Base-by-base conservation (phyloP, 2,888 invertebrate genomes). In the Apotomis turbidana region DNA sequence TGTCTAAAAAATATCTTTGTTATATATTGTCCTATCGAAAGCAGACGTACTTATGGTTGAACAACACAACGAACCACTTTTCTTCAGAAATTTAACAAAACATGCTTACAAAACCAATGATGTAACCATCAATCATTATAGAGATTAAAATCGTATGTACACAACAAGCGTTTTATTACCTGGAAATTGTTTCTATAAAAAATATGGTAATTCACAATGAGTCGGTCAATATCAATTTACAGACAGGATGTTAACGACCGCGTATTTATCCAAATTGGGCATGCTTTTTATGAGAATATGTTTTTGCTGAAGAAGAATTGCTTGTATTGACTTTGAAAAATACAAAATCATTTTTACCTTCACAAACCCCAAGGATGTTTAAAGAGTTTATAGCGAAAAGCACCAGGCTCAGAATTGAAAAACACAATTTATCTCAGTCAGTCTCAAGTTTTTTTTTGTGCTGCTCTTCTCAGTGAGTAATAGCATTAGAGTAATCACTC, bases 221-320 rank as follows among this genome's bases (percentile, higher is more conserved):
- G 44, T 63, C 38, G 46, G n/a, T 44, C 15, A 38, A 44, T 36
- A 57, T 12, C 41, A 36, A 51, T 58, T 67, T 49, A n/a, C 49
- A 67, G 60, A 67, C 49, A 61, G 66, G 71, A 71, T 71, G 60
- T 67, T 67, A 54, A 13, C 55, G 52, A 67, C 41, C 55, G 55
- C n/a, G 64, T 15, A 49, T 71, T 66, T 61, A 66, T 41, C 12
- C 38, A 27, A 27, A 52, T 63, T 71, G 44, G 60, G 38, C 55
- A 27, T 41, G 55, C n/a, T 66, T 71, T 71, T 71, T 71, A 54
- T 60, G 10, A 27, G n/a, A 13, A 54, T 8, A 27, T 38, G 59
- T 60, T 60, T 71, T 60, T 55, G 36, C 49, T 46, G 15, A 46
- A 36, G 36, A n/a, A 58, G 55, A 49, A 13, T 62, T 54, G 58